Percentiles rank a stretch among this genome's conserved stretches.
These are phyloP conservation scores for Anolis apletophallus DNA, from an alignment of 2,797 vertebrate genomes.

Conservation along the genomic window DNA sequence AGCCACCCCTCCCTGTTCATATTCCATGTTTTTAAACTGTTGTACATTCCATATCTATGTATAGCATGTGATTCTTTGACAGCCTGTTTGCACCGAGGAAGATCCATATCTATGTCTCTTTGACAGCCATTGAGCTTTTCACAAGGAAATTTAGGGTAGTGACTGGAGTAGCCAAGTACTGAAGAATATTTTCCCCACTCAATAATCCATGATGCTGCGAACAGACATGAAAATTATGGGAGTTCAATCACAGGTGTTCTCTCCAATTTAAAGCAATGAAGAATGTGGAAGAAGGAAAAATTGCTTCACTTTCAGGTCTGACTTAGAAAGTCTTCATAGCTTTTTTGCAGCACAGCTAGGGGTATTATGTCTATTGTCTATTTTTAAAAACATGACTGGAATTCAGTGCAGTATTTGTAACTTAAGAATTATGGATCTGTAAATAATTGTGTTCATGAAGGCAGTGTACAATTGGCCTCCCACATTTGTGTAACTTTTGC, in stretches of 20 bases:
- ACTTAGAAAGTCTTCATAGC: not conserved
- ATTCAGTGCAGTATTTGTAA: no score
- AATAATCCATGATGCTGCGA: not conserved
- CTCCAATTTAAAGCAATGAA: not conserved
- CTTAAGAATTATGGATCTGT: no score
- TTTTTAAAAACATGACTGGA: not conserved
- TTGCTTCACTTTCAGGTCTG: not conserved
- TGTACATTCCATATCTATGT: no score
- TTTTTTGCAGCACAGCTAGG: not conserved
- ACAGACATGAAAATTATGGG: not conserved
- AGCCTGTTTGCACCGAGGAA: not conserved
- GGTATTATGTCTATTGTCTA: not conserved
- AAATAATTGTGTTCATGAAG: no score
- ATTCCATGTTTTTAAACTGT: no score
- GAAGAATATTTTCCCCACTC: not conserved
- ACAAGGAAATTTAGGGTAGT: not conserved
- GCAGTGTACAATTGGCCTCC: no score
- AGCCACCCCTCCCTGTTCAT: no score
- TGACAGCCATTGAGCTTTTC: not conserved
- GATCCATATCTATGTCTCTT: not conserved
- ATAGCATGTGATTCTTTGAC: no score
- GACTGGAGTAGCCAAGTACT: not conserved
- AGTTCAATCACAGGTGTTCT: no score
- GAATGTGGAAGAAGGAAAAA: not conserved
- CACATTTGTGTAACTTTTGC: no score